Base-by-base conservation (phyloP, 2,888 invertebrate genomes). In the Agriotes lineatus region DNA sequence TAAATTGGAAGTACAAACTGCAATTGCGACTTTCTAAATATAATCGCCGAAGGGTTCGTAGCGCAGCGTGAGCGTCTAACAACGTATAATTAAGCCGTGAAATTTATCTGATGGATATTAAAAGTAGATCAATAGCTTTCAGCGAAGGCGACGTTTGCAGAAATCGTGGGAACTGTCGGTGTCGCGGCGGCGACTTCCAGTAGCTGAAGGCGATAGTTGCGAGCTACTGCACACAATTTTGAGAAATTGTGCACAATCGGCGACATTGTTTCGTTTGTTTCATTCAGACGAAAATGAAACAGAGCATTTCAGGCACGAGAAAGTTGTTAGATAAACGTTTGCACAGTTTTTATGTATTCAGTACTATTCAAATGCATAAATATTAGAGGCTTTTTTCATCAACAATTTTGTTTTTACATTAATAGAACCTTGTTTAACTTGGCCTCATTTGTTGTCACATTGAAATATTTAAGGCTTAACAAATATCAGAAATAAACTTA, bases 41-140 rank as follows among this genome's bases (percentile, higher is more conserved):
- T 18, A 52, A 18, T 33, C 12, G 30, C 52, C 18, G 30, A 30
- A 35, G 52, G 52, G 33, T 16, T 10, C 20, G 20, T 45, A 16
- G 9, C 10, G 10, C 14, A 45, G 20, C 45, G 19, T 18, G 45
- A 45, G 45, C 18, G 33, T 52, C 30, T 33, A 48, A 30, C 16
- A 52, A 18, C 35, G 25, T 18, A 52, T 52, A 52, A 52, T 52
- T 52, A 52, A 52, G 16, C 30, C 35, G 33, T 18, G 52, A 52
- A 52, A 52, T 52, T 52, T 33, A 33, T 52, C 52, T 9, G 52
- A 52, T 33, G 52, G 52, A 20, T 48, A 48, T 48, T 52, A 18
- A 33, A 16, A 52, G 52, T 52, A 52, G 52, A 52, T 52, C 52
- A 16, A 52, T 52, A 33, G 52, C 52, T 52, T 52, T 30, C 33